Base-by-base conservation (phyloP, 2,113 vertebrate species). In the Mirza zaza region DNA sequence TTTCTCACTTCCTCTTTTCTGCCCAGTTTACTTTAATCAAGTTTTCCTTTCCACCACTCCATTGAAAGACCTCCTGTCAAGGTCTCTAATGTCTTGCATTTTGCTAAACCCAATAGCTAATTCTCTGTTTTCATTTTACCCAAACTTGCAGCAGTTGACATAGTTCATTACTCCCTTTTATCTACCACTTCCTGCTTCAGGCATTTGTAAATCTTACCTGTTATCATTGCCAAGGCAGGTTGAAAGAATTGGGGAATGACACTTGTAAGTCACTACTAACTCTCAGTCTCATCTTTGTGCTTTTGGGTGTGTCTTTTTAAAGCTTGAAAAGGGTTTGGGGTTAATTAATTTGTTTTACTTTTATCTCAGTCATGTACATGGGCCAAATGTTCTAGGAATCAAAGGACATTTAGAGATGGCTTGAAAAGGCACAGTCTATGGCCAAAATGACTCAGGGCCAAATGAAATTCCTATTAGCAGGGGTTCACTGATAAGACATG, bases 281-380 rank as follows among this genome's bases (percentile, higher is more conserved):
- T 94, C 34, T 83, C 57, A 82, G 57, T 57, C 39, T 70, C 71
- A 65, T 67, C 48, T 87, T 70, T 94, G 71, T 70, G 29, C n/a
- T 94, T 76, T 63, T 61, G 32, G 17, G 29, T 90, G 4, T 87
- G 8, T 70, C 70, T 95, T 92, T 97, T 89, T 79, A 91, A 88
- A 82, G 27, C 12, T 79, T 87, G 29, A 15, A 84, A n/a, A 87
- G 1, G 5, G 15, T 73, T 94, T 93, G 12, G 25, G 42, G 55
- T 90, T 92, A 36, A 67, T 87, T 83, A 75, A 91, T 86, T 91
- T 81, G 34, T 94, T 92, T 91, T 76, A 67, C 42, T 95, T 94
- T 82, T 55, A 68, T 90, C 17, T 91, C 34, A 88, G 52, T 73
- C 42, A 87, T 68, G 52, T 29, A 68, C 34, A 61, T 63, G 80